phyloP scores from a whole-genome alignment of 2,797 vertebrate species.

The Buceros bicornis region DNA sequence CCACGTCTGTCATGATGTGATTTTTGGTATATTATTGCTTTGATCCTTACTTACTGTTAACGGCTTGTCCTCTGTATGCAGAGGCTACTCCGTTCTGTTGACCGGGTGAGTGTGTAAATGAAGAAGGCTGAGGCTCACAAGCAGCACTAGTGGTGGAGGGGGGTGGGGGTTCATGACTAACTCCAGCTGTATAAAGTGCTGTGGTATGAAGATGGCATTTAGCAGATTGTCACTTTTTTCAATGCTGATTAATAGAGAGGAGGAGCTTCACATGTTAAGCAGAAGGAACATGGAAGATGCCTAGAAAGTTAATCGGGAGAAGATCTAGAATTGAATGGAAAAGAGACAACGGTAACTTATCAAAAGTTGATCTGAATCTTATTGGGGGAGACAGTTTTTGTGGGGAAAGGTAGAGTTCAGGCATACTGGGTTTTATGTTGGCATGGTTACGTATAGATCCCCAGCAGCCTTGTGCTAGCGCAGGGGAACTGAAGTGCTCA shows the following conservation, averaged over 20 bases:
- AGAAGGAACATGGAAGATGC: neutral
- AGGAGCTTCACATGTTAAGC: neutral
- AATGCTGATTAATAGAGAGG: neutral
- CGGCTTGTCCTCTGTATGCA: neutral
- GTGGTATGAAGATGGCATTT: neutral
- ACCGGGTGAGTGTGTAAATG: neutral
- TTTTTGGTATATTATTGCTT: neutral
- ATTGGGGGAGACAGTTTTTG: neutral
- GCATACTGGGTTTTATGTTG: neutral
- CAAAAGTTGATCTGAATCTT: neutral
- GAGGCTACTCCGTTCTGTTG: neutral
- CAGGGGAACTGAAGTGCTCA: neutral
- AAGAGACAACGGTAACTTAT: neutral
- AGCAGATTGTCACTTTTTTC: neutral
- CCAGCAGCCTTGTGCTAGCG: neutral
- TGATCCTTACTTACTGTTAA: neutral
- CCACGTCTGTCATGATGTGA: neutral
- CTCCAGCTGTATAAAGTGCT: neutral
- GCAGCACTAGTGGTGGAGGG: neutral
- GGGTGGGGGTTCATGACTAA: neutral
- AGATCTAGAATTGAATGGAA: neutral
- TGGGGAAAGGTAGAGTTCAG: neutral
- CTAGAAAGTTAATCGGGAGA: neutral
- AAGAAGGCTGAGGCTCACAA: neutral
- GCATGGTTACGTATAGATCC: neutral